These are phyloP conservation scores for Stenolophus ochropezus DNA, from an alignment of 2,888 invertebrate genomes.

Conservation along the genomic window DNA sequence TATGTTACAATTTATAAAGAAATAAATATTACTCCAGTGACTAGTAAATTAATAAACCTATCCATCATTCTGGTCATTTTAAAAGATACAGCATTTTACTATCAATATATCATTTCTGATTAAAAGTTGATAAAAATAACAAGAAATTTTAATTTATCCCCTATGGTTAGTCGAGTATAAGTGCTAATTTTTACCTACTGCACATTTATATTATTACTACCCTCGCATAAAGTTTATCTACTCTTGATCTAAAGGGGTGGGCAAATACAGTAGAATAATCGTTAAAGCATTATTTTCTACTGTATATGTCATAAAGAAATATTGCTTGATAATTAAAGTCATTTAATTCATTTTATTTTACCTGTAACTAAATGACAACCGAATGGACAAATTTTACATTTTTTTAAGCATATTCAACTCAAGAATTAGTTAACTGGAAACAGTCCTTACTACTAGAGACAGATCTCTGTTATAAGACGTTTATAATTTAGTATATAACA, in stretches of 20 bases:
- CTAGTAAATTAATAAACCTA: background rate
- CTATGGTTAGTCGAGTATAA: background rate
- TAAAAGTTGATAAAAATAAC: slow-evolving; percentile 28
- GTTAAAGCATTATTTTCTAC: background rate
- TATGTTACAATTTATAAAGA: too few relatives aligned
- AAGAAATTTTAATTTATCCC: slow-evolving; percentile 27
- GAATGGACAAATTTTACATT: too few relatives aligned
- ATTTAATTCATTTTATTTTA: background rate
- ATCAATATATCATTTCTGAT: slow-evolving; percentile 39
- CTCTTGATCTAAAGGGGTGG: background rate
- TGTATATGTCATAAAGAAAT: background rate
- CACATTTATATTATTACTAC: background rate
- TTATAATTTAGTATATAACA: too few relatives aligned
- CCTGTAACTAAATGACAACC: too few relatives aligned
- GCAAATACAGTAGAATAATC: background rate
- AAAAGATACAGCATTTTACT: slow-evolving; percentile 26
- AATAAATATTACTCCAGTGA: too few relatives aligned
- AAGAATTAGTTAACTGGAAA: too few relatives aligned
- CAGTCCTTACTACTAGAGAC: too few relatives aligned
- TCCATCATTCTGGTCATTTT: slow-evolving; percentile 22
- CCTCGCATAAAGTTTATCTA: background rate
- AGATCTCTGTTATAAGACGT: too few relatives aligned
- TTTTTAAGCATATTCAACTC: too few relatives aligned
- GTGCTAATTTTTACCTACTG: slow-evolving; percentile 23
- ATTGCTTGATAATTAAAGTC: background rate